phyloP scores from a whole-genome alignment of 1,140 invertebrate species.

The Anagrus nilaparvatae region DNA sequence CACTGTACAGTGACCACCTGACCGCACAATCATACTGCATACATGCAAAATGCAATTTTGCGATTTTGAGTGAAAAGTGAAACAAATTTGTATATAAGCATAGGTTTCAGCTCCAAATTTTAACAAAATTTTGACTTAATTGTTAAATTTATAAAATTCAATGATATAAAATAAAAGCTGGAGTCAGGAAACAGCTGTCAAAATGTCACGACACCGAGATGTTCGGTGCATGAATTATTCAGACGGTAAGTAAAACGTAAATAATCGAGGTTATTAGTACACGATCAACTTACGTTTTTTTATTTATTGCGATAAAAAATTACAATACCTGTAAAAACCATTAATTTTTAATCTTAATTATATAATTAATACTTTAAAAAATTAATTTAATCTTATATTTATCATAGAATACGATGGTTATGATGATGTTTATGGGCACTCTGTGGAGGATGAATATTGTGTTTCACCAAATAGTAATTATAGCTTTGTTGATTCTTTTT shows the following conservation, averaged over 20 bases:
- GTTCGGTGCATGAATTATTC: constrained; percentile 64
- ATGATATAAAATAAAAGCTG: too few relatives aligned
- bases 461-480: constrained; percentile 75
- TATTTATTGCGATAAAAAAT: constrained; percentile 4
- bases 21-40: too few relatives aligned
- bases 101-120: too few relatives aligned
- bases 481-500: neutral
- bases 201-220: constrained; percentile 71
- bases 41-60: too few relatives aligned
- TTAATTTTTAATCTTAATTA: constrained; percentile 1
- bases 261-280: constrained; percentile 2
- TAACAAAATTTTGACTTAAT: too few relatives aligned
- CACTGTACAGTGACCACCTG: too few relatives aligned
- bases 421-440: constrained; percentile 86
- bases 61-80: too few relatives aligned
- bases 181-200: too few relatives aligned
- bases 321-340: neutral
- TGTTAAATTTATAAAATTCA: too few relatives aligned
- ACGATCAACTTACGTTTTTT: constrained; percentile 5
- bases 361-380: constrained; percentile 1
- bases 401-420: constrained; percentile 75
- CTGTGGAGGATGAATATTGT: constrained; percentile 80
- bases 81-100: too few relatives aligned
- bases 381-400: constrained; percentile 7
- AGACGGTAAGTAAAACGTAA: constrained; percentile 52